Conservation (phyloP, 2,113 vertebrate genomes). For the Rhabdornis inornatus region DNA sequence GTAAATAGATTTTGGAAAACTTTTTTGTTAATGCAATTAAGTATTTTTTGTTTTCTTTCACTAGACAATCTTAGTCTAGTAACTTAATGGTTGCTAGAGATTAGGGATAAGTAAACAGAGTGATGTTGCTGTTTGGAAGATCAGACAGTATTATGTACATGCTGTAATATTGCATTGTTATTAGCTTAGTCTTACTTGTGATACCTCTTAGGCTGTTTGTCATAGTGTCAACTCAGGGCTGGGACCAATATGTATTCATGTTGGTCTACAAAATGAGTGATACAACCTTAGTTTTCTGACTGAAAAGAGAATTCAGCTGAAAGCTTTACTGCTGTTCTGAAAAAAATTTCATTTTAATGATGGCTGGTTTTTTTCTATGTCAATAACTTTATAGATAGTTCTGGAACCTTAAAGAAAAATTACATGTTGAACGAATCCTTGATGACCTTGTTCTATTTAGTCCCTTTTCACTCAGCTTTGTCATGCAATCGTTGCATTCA, state of each 20-base stretch:
- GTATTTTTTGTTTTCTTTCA: background rate
- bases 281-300: background rate
- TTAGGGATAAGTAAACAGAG: background rate
- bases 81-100: background rate
- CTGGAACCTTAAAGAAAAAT: background rate
- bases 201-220: background rate
- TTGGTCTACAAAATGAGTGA: background rate
- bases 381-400: background rate
- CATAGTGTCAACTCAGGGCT: background rate
- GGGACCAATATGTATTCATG: background rate
- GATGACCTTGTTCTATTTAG: background rate
- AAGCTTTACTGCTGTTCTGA: background rate
- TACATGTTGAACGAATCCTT: background rate
- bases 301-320: background rate
- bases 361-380: background rate
- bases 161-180: background rate
- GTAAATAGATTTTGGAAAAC: background rate
- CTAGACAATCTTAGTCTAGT: background rate
- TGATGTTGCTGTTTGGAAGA: background rate
- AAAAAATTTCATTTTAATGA: background rate
- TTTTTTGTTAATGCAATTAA: background rate
- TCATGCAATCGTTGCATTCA: background rate
- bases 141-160: background rate
- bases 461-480: background rate
- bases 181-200: background rate